Evolutionary conservation across 1,140 invertebrate species (phyloP), one percentile per base, ranked within the genome.

Genomic region (Papilio glaucus): DNA sequence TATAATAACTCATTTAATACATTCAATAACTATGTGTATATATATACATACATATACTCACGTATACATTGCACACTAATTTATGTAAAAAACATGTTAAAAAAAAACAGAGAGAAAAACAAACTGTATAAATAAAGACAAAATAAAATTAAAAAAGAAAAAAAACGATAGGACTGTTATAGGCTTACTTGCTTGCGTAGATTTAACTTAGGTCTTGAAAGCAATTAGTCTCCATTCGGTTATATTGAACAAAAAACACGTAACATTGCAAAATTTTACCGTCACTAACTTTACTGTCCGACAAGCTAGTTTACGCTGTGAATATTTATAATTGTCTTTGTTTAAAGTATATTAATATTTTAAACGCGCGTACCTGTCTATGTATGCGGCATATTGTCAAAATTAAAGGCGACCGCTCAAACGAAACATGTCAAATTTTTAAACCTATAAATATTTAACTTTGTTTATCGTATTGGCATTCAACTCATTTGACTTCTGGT

Each of bases 361-460:
- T 24, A 57, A 10, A 12, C 9, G 10, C 3, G 21, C 49, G 10
- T 24, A 24, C 21, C 18, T 57, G 12, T 26, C 2, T 33, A 33
- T 3, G 6, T 3, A 33, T 3, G 29, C n/a, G 18, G 18, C 45
- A 49, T 49, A 8, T 21, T 49, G 21, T 10, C n/a, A 21, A 12
- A 49, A 21, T 45, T 45, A 49, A 49, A 15, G 18, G 4, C 18
- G 18, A n/a, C n/a, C n/a, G n/a, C 45, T 49, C 45, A 9, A 12
- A 57, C 49, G 24, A 57, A 57, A 57, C 49, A 57, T 26, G 10
- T 42, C 41, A 45, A 45, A 18, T 24, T 24, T 24, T 12, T 13
- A 57, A 57, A 57, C 18, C 21, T 57, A 57, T 57, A 57, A 57
- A 57, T 57, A 57, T 57, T 57, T 26, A 57, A 12, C 49, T 24